phyloP scores from a whole-genome alignment of 2,113 vertebrate species.

The Myocastor coypus region DNA sequence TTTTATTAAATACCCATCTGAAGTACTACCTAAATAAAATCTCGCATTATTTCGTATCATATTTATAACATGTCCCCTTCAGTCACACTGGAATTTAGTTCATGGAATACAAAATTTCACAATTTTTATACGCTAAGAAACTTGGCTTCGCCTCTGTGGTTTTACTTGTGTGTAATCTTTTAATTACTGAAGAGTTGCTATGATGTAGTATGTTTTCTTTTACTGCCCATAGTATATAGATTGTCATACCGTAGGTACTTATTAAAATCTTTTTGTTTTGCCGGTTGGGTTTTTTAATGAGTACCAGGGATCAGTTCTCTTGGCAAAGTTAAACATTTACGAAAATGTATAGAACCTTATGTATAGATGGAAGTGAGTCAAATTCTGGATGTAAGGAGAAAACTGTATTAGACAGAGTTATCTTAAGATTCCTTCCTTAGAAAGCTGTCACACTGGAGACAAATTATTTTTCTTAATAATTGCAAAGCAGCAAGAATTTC shows the following conservation, averaged over 20 bases:
- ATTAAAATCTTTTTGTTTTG: slow-evolving; percentile 53
- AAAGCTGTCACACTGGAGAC: not conserved
- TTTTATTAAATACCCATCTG: slow-evolving; percentile 18
- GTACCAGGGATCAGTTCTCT: slow-evolving; percentile 49
- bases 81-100: slow-evolving; percentile 41
- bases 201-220: slow-evolving; percentile 56
- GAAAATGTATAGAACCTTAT: slow-evolving; percentile 20
- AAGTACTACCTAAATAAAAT: not conserved
- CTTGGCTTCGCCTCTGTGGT: not conserved
- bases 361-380: not conserved
- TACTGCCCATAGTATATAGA: slow-evolving; percentile 35
- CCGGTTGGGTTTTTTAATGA: slow-evolving; percentile 69
- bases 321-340: slow-evolving; percentile 47
- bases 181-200: slow-evolving; percentile 58
- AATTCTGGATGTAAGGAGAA: slow-evolving; percentile 29
- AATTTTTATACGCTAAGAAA: slow-evolving; percentile 8
- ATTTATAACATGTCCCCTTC: not conserved
- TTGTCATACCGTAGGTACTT: slow-evolving; percentile 55
- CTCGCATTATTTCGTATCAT: not conserved
- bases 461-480: not conserved
- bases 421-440: slow-evolving; percentile 1
- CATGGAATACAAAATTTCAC: slow-evolving; percentile 32
- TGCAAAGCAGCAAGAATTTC: not conserved
- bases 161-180: slow-evolving; percentile 47
- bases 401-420: slow-evolving; percentile 52